Evolutionary conservation across 92 coral and sea anemone genomes (phyloP).

Genomic region (Palythoa grandis): DNA sequence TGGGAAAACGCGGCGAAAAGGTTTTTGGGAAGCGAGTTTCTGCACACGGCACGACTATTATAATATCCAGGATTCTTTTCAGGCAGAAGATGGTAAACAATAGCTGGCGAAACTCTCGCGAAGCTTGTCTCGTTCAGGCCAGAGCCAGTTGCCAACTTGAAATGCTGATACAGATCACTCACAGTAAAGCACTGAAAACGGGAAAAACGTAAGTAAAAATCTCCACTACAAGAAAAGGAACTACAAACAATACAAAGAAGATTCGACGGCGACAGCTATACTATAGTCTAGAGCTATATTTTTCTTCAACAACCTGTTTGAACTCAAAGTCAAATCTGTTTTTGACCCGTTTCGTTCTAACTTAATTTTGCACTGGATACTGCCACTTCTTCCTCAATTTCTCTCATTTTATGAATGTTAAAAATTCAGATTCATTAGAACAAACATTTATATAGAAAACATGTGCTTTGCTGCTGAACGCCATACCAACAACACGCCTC

Average conservation of each 20-base stretch:
- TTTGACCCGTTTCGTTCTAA: not conserved
- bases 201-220: not conserved
- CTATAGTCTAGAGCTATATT: too few species aligned
- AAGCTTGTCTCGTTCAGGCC: conserved; percentile 31
- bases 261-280: not conserved
- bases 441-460: not conserved
- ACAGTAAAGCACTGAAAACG: conserved; percentile 46
- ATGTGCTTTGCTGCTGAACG: not conserved
- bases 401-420: not conserved
- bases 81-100: conserved; percentile 65
- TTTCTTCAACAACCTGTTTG: not conserved
- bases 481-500: not conserved
- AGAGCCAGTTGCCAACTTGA: not conserved
- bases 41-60: conserved; percentile 36
- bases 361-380: not conserved
- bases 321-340: not conserved
- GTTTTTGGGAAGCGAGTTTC: conserved; percentile 36
- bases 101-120: conserved; percentile 52
- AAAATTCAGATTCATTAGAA: not conserved
- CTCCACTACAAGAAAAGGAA: not conserved
- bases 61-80: conserved; percentile 62
- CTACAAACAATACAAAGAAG: not conserved
- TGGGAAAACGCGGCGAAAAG: conserved; percentile 48
- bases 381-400: not conserved
- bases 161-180: conserved; percentile 40